Evolutionary conservation across 2,888 invertebrate genomes (phyloP), one percentile per base, ranked within the genome.

Genomic region (Drosophila paucipuncta): DNA sequence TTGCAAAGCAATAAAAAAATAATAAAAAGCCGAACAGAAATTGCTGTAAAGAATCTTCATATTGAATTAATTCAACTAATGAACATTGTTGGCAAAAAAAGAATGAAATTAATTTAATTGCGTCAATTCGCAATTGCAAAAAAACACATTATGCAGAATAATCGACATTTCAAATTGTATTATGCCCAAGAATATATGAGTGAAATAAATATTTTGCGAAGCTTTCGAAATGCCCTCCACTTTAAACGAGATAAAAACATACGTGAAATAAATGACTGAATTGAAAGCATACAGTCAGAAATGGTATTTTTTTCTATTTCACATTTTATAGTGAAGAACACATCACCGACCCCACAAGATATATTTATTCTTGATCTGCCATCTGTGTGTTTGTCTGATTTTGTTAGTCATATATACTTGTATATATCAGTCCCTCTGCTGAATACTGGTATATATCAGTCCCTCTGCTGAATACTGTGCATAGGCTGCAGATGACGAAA

Each of bases 61-160:
- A 73, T 83, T 80, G 78, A 89, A 89, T 89, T 83, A 81, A 89
- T 80, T 68, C 55, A 74, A 85, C 77, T 85, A 88, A 85, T 80
- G 81, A 90, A 77, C 82, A 68, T 63, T 47, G 54, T 59, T 64
- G 65, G 39, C 64, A 18, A 50, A 22, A 49, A 60, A 50, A 55
- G 60, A 70, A 70, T 65, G 31, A 61, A 64, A 67, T 82, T 68
- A 83, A 85, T 85, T 85, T 70, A 79, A 89, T 88, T 80, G 80
- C 59, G 77, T 73, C 90, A 85, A 70, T 77, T 80, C 54, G 57
- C 76, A 71, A 62, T 47, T 68, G 54, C 61, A 50, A 54, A 64
- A 64, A 70, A 53, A 43, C 58, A 70, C 64, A 69, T 66, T 54
- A 62, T 53, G 64, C 35, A 7, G 41, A 41, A 47, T 54, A 68